These are phyloP conservation scores for Platypus cylindrus DNA, from an alignment of 2,888 invertebrate species.

Conservation along the genomic window DNA sequence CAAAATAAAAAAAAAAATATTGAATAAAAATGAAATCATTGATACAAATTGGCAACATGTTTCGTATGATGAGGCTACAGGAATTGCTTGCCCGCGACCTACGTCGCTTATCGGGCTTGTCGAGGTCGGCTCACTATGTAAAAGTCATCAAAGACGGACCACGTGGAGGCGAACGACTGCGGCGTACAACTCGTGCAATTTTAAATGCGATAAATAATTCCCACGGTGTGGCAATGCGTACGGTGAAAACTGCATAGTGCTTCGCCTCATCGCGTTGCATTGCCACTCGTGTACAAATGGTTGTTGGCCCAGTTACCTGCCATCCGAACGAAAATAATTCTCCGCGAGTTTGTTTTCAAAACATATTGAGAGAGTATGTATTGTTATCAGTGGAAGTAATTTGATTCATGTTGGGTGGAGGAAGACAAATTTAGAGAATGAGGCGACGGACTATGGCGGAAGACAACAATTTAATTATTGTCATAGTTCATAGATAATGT, in stretches of 20 bases:
- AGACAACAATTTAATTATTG: too few relatives aligned
- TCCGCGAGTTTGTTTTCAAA: conserved; percentile 4
- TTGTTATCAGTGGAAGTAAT: conserved; percentile 5
- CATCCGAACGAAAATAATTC: conserved; percentile 12
- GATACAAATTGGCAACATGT: conserved; percentile 10
- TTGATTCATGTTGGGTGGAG: conserved; percentile 5
- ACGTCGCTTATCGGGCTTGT: conserved; percentile 45
- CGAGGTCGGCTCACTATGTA: conserved; percentile 50
- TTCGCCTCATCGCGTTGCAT: conserved; percentile 37
- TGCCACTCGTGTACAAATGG: conserved; percentile 25
- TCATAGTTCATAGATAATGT: too few relatives aligned
- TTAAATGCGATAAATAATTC: conserved; percentile 5
- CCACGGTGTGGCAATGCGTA: not conserved
- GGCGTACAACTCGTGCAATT: conserved; percentile 19
- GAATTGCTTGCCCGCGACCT: conserved; percentile 38
- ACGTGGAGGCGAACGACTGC: conserved; percentile 40
- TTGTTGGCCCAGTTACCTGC: conserved; percentile 5
- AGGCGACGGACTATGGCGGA: too few relatives aligned
- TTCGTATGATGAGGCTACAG: conserved; percentile 30
- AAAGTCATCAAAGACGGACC: conserved; percentile 33
- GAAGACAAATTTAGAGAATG: too few relatives aligned
- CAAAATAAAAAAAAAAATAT: conserved; percentile 4
- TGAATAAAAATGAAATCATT: conserved; percentile 7
- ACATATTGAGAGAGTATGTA: conserved; percentile 1
- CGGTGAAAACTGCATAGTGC: conserved; percentile 38